Percentiles rank a stretch among this genome's conserved stretches.
phyloP scores from a whole-genome alignment of 2,888 invertebrate species.

The Nomada fabriciana region DNA sequence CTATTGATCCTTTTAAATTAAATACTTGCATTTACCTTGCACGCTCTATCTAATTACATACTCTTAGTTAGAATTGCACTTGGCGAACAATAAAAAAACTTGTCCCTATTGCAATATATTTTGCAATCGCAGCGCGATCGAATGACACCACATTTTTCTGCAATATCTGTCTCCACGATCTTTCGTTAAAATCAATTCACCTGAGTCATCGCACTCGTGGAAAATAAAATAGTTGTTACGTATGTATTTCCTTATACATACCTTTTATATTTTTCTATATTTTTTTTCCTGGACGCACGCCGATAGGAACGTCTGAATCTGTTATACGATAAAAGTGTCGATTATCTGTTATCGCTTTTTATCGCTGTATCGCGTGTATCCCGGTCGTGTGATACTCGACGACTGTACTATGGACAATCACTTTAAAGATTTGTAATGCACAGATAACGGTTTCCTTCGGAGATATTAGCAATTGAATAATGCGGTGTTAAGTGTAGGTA shows the following conservation, averaged over 20 bases:
- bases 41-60: not conserved
- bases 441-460: not conserved
- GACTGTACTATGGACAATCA: not conserved
- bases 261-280: too few relatives aligned
- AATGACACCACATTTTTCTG: not conserved
- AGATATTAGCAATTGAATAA: not conserved
- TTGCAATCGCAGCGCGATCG: not conserved
- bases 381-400: not conserved
- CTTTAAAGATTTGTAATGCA: not conserved
- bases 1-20: not conserved
- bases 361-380: slow-evolving; percentile 7
- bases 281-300: too few relatives aligned
- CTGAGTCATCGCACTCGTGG: not conserved
- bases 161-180: not conserved
- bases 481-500: too few relatives aligned
- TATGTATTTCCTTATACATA: too few relatives aligned
- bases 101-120: not conserved
- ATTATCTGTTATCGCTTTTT: slow-evolving; percentile 6
- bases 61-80: not conserved
- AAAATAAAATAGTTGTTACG: not conserved
- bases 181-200: not conserved
- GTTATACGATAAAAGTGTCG: slow-evolving; percentile 5
- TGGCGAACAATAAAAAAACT: not conserved
- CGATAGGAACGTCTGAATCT: not conserved
- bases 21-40: not conserved